Evolutionary conservation across 2,113 vertebrate genomes (phyloP), one percentile per base, ranked within the genome.

Genomic region (Xiphophorus hellerii): DNA sequence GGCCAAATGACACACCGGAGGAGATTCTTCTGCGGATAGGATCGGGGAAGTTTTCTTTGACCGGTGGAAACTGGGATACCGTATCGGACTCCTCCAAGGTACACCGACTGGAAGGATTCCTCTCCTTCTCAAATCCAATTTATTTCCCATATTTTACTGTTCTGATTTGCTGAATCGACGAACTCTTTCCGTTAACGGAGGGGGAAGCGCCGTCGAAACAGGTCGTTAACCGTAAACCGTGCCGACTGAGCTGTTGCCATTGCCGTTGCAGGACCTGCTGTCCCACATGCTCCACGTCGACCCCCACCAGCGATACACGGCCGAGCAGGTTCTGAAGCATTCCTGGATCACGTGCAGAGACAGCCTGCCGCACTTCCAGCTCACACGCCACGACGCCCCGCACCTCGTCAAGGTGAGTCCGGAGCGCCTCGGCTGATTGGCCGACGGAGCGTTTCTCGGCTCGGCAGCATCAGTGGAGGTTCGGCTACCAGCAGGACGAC

Each of bases 271-370:
- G 98, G 97, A 99, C 87, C 94, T 99, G 88, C 89, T 99, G 81
- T 98, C 97, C 61, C 96, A 97, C 69, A 99, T 99, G 97, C 96
- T 99, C 81, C 98, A 99, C 3, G 96, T 99, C 84, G 97, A 99
- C 90, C 97, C 97, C 65, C 97, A 98, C 92, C 96, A 98, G 90
- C 93, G 97, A 20, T 98, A 98, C 77, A 97, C 96, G 17, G 96
- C 97, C 31, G 97, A 97, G 88, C 97, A 99, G 95, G 94, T 99
- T 68, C 91, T 99, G 61, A 98, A 98, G 71, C 98, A 99, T 88
- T 96, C 97, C 13, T 99, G 97, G 97, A 98, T 99, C 83, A 94
- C 95, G 73, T 97, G 96, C 81, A 95, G 96, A 89, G 96, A 98
- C 77, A 92, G 96, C 82, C 86, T 99, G 80, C 96, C 96, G 0